Evolutionary conservation across 2,797 vertebrate genomes (phyloP).

Genomic region (Synanceia verrucosa): DNA sequence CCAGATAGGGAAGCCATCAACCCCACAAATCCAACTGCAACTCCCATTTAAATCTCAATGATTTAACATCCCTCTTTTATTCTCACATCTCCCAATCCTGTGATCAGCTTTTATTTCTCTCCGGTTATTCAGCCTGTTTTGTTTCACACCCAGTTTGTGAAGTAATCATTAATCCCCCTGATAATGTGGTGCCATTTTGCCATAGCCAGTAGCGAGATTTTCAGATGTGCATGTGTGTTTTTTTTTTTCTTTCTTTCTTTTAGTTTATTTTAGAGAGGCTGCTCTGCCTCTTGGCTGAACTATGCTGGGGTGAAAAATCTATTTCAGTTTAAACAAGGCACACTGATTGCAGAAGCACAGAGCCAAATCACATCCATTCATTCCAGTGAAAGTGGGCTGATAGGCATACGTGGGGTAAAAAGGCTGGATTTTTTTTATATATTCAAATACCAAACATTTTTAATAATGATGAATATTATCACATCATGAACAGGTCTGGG

Average conservation of each 20-base stretch:
- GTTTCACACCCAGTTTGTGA: conserved; percentile 54
- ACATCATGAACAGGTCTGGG: conserved; percentile 22
- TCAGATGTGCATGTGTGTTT: conserved; percentile 31
- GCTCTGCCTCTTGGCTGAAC: conserved; percentile 75
- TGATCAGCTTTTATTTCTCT: conserved; percentile 61
- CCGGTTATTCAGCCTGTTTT: conserved; percentile 54
- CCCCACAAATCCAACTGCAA: conserved; percentile 57
- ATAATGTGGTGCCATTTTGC: conserved; percentile 61
- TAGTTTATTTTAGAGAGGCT: conserved; percentile 56
- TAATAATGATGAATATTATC: conserved; percentile 37
- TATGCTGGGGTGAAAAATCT: conserved; percentile 63
- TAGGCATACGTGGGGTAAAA: conserved; percentile 30
- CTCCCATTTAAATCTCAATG: conserved; percentile 66
- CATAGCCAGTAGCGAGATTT: conserved; percentile 45
- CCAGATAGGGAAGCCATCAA: conserved; percentile 62
- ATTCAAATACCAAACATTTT: conserved; percentile 49
- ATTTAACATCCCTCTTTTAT: conserved; percentile 65
- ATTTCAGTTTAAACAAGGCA: conserved; percentile 74
- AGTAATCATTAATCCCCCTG: conserved; percentile 68
- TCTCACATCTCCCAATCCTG: conserved; percentile 52
- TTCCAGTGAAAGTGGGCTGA: conserved; percentile 62
- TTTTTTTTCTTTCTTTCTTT: conserved; percentile 13
- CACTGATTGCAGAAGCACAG: conserved; percentile 76
- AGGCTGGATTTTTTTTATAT: conserved; percentile 9
- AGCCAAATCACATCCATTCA: conserved; percentile 77